Base-by-base conservation (phyloP, 2,888 invertebrate genomes). In the Chrysomela aeneicollis region DNA sequence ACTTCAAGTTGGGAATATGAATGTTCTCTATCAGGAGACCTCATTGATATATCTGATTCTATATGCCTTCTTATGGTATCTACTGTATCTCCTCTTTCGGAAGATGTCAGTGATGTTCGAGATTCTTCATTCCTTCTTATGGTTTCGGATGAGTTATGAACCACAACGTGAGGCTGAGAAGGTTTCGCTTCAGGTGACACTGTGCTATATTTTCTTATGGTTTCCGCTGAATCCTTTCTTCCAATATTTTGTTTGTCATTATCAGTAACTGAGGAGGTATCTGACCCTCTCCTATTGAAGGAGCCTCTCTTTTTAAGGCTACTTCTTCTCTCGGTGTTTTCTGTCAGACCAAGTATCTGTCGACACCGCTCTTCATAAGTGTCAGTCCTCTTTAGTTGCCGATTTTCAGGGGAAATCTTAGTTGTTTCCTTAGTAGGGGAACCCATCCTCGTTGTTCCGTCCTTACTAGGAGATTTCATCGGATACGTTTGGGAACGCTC, bases 311-410 rank as follows among this genome's bases (percentile, higher is more conserved):
- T 73, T 37, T 76, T 75, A 26, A 76, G 63, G 53, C 72, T 69
- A 47, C 74, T 75, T 59, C 70, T 71, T 65, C 75, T 73, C 26
- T 69, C 77, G 0, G 77, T 81, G 32, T 74, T 73, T 59, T 85
- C 84, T 53, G 84, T 81, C 84, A 91, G 88, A 2, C 91, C 91
- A 42, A 91, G 83, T 72, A 91, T 90, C 75, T 90, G 87, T 37
- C 88, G 85, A 71, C 91, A 91, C 32, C 90, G 84, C 78, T 91
- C 90, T 79, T 91, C 91, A 69, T 90, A 91, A 1, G 91, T 91
- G 80, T 91, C 90, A 37, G 89, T 87, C 72, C 90, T 84, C 69
- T 86, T 87, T 0, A 89, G 87, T 0, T 83, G 78, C 6, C 79
- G 77, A 65, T 72, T 81, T 75, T 35, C 78, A 78, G 85, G 85